Evolutionary conservation across 92 coral and sea anemone species (phyloP), one percentile per base, ranked within the genome.

Genomic region (Parazoanthus darwini): DNA sequence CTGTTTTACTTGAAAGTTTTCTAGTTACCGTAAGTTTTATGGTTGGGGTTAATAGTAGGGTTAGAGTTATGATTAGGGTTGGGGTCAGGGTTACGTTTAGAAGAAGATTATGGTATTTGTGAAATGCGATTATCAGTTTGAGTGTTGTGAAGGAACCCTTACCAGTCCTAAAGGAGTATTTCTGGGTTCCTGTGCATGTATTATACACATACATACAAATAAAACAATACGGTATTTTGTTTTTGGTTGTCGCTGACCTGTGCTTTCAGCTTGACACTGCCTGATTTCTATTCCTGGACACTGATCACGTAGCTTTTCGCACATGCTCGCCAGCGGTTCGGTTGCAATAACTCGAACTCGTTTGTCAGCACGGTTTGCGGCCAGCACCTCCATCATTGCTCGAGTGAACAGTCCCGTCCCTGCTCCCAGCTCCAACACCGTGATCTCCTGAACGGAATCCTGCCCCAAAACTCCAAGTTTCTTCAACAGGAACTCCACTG

Each of bases 391-490:
- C 59, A 68, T 48, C 96, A 93, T 90, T 9, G 88, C 90, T 11
- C 94, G 86, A 25, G 96, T 93, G 85, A 93, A 93, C 89, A 92
- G 85, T 5, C 96, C 96, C 38, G 96, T 93, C 16, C 96, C 94
- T 37, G 93, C 94, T 58, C 96, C 96, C 8, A 93, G 92, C 68
- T 93, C 96, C 43, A 93, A 82, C 26, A 93, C 86, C 9, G 77
- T 92, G 51, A 90, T 29, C 4, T 79, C 78, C 5, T n/a, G 78
- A n/a, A 4, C 35, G 6, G 71, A 37, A 82, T 90, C 74, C 85
- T 92, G 74, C 9, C 80, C 89, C 44, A 78, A 48, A 26, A 91
- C 89, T 33, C 94, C 93, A 43, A 90, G 72, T 36, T 90, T 92
- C 46, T 71, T 77, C 83, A 94, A 29, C 25, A 94, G 66, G 26